Percentiles rank a stretch among this genome's conserved stretches.
Evolutionary conservation across 2,113 vertebrate genomes (phyloP).

Genomic region (Fukomys damarensis): DNA sequence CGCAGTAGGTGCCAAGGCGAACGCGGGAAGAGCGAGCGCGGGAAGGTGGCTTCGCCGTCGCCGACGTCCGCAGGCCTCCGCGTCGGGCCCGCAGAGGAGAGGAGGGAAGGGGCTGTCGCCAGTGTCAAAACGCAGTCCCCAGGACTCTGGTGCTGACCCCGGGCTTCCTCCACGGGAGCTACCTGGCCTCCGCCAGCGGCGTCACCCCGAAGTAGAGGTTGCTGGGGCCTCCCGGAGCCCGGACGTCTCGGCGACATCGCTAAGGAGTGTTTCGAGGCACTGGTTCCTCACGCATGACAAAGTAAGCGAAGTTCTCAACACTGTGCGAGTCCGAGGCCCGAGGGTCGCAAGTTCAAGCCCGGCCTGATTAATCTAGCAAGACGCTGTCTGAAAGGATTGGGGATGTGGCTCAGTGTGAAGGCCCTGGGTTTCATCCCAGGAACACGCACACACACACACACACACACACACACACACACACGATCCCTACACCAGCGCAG

Average conservation of each 20-base stretch:
- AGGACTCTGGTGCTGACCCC: not conserved
- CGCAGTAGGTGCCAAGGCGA: not conserved
- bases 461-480: not conserved
- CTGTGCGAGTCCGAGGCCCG: not conserved
- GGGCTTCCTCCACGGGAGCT: not conserved
- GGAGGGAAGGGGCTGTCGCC: not conserved
- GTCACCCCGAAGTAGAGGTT: not conserved
- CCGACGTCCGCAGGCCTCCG: accelerated
- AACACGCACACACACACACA: not conserved
- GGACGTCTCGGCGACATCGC: not conserved
- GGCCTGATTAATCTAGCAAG: not conserved
- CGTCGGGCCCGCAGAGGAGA: accelerated
- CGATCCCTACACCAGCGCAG: not conserved
- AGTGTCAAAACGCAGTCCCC: not conserved
- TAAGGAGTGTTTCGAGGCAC: accelerated
- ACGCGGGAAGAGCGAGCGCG: not conserved
- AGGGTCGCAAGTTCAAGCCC: not conserved
- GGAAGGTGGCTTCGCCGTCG: accelerated
- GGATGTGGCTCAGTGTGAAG: not conserved
- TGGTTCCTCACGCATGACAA: not conserved
- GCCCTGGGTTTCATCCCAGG: not conserved
- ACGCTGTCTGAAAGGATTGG: not conserved
- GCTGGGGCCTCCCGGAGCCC: accelerated
- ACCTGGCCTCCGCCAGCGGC: not conserved
- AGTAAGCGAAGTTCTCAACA: not conserved